phyloP scores from a whole-genome alignment of 2,797 vertebrate genomes.

The Bradypodion pumilum region DNA sequence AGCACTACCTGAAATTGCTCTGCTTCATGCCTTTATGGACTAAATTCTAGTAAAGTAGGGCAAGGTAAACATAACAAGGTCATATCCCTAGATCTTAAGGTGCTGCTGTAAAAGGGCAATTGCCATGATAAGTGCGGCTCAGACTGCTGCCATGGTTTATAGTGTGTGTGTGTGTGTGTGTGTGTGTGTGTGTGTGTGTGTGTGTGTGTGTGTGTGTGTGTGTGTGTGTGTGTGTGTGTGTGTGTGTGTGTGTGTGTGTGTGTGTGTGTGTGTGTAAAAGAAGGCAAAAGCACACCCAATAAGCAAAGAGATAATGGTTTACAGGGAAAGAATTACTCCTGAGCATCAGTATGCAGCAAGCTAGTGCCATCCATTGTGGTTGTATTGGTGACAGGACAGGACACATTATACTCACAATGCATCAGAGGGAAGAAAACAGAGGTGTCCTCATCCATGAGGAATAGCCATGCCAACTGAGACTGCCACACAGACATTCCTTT shows the following conservation, averaged over 20 bases:
- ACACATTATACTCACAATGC: constrained; percentile 48
- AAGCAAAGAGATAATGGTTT: neutral
- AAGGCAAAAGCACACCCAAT: constrained; percentile 46
- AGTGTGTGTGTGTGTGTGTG: too few species aligned
- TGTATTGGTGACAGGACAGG: constrained; percentile 58
- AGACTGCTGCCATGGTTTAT: neutral
- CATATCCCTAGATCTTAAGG: neutral
- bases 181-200: too few species aligned
- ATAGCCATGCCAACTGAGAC: constrained; percentile 46
- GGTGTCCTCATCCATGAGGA: constrained; percentile 39
- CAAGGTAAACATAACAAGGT: neutral
- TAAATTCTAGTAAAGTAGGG: neutral
- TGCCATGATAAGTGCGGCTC: neutral
- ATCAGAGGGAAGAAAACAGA: constrained; percentile 46
- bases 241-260: too few species aligned
- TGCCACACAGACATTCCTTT: constrained; percentile 52
- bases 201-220: too few species aligned
- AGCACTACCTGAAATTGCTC: neutral
- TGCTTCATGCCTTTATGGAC: neutral
- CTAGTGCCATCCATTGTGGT: constrained; percentile 54
- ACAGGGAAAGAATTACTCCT: constrained; percentile 56
- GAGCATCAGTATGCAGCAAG: constrained; percentile 55
- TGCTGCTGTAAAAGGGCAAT: neutral
- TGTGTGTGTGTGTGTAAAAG: too few species aligned
- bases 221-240: too few species aligned